These are phyloP conservation scores for Amblyjoppa proteus DNA, from an alignment of 2,888 invertebrate species.

Conservation along the genomic window DNA sequence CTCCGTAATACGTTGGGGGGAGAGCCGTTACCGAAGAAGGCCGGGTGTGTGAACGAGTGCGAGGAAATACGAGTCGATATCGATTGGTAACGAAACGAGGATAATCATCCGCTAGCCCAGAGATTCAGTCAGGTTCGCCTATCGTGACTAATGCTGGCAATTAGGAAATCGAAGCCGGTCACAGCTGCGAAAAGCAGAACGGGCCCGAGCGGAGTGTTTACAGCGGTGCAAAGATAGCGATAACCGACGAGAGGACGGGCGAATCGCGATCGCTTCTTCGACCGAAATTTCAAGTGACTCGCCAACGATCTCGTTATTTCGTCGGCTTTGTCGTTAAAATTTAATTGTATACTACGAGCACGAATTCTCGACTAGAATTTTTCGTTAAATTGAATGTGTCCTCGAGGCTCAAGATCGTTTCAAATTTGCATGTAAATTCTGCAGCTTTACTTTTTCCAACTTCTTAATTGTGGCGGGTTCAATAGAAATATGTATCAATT, in stretches of 20 bases:
- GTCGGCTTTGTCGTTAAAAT: conserved; percentile 31
- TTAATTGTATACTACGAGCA: neutral
- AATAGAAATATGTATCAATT: no score
- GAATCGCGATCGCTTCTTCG: conserved; percentile 7
- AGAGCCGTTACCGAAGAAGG: neutral
- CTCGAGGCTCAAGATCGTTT: no score
- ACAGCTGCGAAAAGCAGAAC: conserved; percentile 1
- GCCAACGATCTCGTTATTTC: conserved; percentile 40
- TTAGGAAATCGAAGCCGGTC: conserved; percentile 37
- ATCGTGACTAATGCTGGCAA: conserved; percentile 37
- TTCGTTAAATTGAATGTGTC: neutral
- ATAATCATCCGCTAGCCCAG: conserved; percentile 4
- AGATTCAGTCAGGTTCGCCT: conserved; percentile 2
- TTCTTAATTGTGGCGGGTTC: no score
- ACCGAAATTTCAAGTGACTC: conserved; percentile 21
- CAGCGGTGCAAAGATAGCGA: neutral
- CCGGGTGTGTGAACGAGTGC: conserved; percentile 23
- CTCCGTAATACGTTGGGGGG: conserved; percentile 5
- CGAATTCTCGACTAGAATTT: neutral
- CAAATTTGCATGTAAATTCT: no score
- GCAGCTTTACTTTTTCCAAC: no score
- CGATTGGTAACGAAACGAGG: conserved; percentile 17
- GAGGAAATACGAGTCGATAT: conserved; percentile 25
- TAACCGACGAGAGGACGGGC: conserved; percentile 1
- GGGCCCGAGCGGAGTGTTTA: neutral